A percentile compares a stretch with the other conserved stretches of the same genome.
These are phyloP conservation scores for Chrysina gloriosa DNA, from an alignment of 2,888 invertebrate species.

Conservation along the genomic window DNA sequence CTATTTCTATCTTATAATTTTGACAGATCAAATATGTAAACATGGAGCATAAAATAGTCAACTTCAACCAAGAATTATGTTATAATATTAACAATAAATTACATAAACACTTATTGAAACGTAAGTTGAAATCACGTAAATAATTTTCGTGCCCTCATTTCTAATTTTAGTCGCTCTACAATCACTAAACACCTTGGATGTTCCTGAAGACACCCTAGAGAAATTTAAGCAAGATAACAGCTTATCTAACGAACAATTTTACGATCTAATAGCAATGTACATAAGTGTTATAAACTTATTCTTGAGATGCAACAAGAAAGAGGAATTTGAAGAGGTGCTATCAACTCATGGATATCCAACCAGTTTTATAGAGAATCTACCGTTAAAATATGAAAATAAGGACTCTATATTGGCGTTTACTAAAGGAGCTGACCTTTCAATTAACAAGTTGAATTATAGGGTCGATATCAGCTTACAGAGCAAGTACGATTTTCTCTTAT, in stretches of 20 bases:
- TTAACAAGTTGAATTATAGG: slow-evolving; percentile 55
- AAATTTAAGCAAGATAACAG: slow-evolving; percentile 38
- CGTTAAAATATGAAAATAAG: slow-evolving; percentile 49
- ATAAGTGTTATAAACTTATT: slow-evolving; percentile 36
- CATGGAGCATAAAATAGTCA: slow-evolving; percentile 24
- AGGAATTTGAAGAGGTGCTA: slow-evolving; percentile 55
- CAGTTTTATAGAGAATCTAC: slow-evolving; percentile 55
- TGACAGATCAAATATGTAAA: not conserved
- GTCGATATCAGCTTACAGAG: slow-evolving; percentile 60
- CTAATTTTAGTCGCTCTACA: slow-evolving; percentile 37
- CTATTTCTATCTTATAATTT: not conserved
- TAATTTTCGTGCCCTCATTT: not conserved
- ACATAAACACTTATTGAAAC: slow-evolving; percentile 40
- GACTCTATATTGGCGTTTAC: slow-evolving; percentile 25
- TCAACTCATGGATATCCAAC: slow-evolving; percentile 54
- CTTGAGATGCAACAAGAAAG: slow-evolving; percentile 35
- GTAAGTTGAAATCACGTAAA: not conserved
- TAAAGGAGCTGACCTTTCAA: slow-evolving; percentile 9
- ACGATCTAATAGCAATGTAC: slow-evolving; percentile 36
- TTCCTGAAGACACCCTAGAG: slow-evolving; percentile 17
- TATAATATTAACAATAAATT: slow-evolving; percentile 37
- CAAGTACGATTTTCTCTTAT: too few species aligned
- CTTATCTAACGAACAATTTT: slow-evolving; percentile 38
- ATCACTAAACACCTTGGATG: slow-evolving; percentile 32
- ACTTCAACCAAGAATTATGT: slow-evolving; percentile 35